phyloP scores from a whole-genome alignment of 2,888 invertebrate species.

The Epistrophe eligans region DNA sequence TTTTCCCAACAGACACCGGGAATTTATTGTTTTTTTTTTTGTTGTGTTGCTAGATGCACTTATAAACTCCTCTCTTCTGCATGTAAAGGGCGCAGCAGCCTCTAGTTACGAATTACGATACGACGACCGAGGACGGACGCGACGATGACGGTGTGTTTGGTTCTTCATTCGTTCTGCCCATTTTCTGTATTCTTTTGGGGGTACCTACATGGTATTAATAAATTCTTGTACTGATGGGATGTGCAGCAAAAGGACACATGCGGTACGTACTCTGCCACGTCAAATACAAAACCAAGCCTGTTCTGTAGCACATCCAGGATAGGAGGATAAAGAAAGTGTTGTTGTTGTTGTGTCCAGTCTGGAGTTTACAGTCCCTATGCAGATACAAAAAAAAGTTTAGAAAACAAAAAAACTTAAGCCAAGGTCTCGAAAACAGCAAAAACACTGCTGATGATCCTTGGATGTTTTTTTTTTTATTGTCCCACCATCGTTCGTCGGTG shows the following conservation, averaged over 20 bases:
- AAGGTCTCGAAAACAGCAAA: slow-evolving; percentile 47
- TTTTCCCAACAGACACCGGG: slow-evolving; percentile 68
- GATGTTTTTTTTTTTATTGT: slow-evolving; percentile 16
- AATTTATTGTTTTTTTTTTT: slow-evolving; percentile 32
- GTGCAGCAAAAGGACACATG: slow-evolving; percentile 59
- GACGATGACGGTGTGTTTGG: slow-evolving; percentile 41
- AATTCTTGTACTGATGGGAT: slow-evolving; percentile 50
- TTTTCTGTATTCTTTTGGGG: slow-evolving; percentile 48
- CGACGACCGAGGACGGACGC: no score
- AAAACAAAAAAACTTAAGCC: slow-evolving; percentile 53
- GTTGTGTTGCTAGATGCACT: slow-evolving; percentile 31
- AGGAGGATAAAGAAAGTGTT: slow-evolving; percentile 3
- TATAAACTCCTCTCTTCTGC: slow-evolving; percentile 27
- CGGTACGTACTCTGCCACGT: slow-evolving; percentile 8
- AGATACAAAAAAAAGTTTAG: slow-evolving; percentile 39
- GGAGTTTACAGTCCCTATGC: background rate
- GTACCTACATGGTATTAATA: slow-evolving; percentile 48
- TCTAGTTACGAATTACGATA: background rate
- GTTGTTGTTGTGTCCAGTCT: slow-evolving; percentile 47
- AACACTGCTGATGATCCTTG: slow-evolving; percentile 62
- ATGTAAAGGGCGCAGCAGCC: slow-evolving; percentile 45
- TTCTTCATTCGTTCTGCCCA: slow-evolving; percentile 52
- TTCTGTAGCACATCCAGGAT: slow-evolving; percentile 39
- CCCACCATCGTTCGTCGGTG: background rate
- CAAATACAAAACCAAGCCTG: slow-evolving; percentile 38